phyloP scores from a whole-genome alignment of 1,140 invertebrate genomes.

The Diorhabda elongata region DNA sequence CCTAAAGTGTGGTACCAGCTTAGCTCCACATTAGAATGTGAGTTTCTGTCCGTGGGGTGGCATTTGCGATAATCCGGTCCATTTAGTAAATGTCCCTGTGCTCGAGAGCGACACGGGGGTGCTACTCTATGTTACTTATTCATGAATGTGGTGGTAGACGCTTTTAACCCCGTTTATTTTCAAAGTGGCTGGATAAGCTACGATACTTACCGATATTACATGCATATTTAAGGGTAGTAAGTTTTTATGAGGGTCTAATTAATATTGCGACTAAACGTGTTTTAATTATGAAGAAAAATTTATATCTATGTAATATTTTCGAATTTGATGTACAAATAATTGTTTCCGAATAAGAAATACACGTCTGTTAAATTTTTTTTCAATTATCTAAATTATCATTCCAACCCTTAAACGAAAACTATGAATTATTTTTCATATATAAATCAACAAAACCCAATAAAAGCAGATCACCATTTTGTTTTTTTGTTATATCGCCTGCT shows the following conservation, averaged over 20 bases:
- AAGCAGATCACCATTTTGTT: too few species aligned
- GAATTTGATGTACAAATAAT: too few species aligned
- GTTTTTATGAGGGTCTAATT: conserved; percentile 28
- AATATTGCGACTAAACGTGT: neutral
- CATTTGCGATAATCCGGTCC: conserved; percentile 30
- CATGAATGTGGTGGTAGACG: conserved; percentile 35
- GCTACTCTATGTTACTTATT: conserved; percentile 36
- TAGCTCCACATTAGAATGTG: neutral
- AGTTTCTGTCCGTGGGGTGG: neutral
- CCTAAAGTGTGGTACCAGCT: conserved; percentile 4
- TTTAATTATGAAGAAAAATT: too few species aligned
- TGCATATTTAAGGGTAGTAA: conserved; percentile 15
- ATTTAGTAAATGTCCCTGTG: conserved; percentile 34
- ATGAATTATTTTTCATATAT: too few species aligned
- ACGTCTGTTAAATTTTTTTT: too few species aligned
- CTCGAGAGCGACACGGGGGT: conserved; percentile 13
- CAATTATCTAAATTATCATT: too few species aligned
- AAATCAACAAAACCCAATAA: too few species aligned
- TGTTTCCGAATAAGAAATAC: too few species aligned
- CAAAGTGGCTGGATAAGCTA: conserved; percentile 30
- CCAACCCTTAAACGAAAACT: too few species aligned
- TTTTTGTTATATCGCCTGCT: too few species aligned
- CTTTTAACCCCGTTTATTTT: conserved; percentile 38
- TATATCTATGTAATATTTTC: too few species aligned
- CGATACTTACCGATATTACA: conserved; percentile 26